A percentile compares a stretch with the other conserved stretches of the same genome.
Evolutionary conservation across 2,888 invertebrate species (phyloP).

Genomic region (Latheticus oryzae): DNA sequence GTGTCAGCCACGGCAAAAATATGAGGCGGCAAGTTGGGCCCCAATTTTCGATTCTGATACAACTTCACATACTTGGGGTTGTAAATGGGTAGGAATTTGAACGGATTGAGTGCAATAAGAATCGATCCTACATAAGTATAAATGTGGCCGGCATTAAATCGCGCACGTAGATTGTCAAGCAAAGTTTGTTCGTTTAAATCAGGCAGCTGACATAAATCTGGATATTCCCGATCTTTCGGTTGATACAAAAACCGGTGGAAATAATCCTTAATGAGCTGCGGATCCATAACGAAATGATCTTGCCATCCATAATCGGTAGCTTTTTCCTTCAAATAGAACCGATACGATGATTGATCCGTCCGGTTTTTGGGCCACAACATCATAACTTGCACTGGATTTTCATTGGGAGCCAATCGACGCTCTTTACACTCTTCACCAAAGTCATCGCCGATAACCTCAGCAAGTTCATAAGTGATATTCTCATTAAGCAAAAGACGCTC

Average conservation of each 20-base stretch:
- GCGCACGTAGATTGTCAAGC: slow-evolving; percentile 87
- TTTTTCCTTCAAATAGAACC: slow-evolving; percentile 61
- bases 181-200: slow-evolving; percentile 95
- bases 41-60: slow-evolving; percentile 92
- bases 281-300: slow-evolving; percentile 89
- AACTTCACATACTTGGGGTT: slow-evolving; percentile 97
- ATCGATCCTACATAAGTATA: slow-evolving; percentile 97
- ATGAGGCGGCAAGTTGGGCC: slow-evolving; percentile 93
- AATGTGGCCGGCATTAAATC: slow-evolving; percentile 92
- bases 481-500: slow-evolving; percentile 75
- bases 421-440: slow-evolving; percentile 93
- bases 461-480: slow-evolving; percentile 81
- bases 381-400: slow-evolving; percentile 86
- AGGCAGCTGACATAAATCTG: slow-evolving; percentile 94
- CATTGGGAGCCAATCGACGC: slow-evolving; percentile 83
- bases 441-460: slow-evolving; percentile 88
- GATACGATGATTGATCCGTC: slow-evolving; percentile 69
- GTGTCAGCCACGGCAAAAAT: slow-evolving; percentile 97
- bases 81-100: slow-evolving; percentile 96
- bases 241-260: slow-evolving; percentile 92
- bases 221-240: slow-evolving; percentile 93
- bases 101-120: slow-evolving; percentile 93
- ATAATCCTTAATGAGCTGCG: slow-evolving; percentile 92
- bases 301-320: slow-evolving; percentile 88
- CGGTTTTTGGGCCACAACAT: slow-evolving; percentile 80